Conservation (phyloP, 2,888 invertebrate genomes). For the Thymelicus sylvestris region DNA sequence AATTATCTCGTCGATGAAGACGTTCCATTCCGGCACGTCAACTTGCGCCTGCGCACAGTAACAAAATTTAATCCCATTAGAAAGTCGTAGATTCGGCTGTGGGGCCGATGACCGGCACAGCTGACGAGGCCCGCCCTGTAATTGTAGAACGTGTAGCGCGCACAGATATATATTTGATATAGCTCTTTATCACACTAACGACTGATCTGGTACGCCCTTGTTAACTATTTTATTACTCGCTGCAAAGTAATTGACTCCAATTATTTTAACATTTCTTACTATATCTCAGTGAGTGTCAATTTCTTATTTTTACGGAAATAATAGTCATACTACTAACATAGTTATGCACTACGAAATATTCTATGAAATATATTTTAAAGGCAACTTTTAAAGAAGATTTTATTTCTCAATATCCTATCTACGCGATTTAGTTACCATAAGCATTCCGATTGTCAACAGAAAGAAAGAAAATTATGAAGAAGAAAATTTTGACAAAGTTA, state of each 20-base stretch:
- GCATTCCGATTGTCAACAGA: not conserved
- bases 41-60: constrained; percentile 57
- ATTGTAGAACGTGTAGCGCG: constrained; percentile 59
- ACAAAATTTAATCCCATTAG: constrained; percentile 74
- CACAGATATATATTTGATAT: constrained; percentile 50
- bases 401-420: too few species aligned
- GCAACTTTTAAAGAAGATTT: too few species aligned
- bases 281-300: not conserved
- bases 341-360: too few species aligned
- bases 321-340: too few species aligned
- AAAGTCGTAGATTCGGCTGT: constrained; percentile 75
- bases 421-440: not conserved
- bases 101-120: constrained; percentile 70
- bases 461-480: too few species aligned
- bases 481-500: constrained; percentile 7
- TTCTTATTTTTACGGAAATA: too few species aligned
- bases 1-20: constrained; percentile 54
- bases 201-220: constrained; percentile 8
- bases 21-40: constrained; percentile 59
- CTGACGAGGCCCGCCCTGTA: constrained; percentile 67
- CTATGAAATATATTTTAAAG: too few species aligned
- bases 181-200: constrained; percentile 14
- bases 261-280: constrained; percentile 16
- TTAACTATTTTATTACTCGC: constrained; percentile 20
- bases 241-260: constrained; percentile 19